These are phyloP conservation scores for Caenorhabditis uteleia DNA, from an alignment of 2,888 invertebrate species.

Conservation along the genomic window DNA sequence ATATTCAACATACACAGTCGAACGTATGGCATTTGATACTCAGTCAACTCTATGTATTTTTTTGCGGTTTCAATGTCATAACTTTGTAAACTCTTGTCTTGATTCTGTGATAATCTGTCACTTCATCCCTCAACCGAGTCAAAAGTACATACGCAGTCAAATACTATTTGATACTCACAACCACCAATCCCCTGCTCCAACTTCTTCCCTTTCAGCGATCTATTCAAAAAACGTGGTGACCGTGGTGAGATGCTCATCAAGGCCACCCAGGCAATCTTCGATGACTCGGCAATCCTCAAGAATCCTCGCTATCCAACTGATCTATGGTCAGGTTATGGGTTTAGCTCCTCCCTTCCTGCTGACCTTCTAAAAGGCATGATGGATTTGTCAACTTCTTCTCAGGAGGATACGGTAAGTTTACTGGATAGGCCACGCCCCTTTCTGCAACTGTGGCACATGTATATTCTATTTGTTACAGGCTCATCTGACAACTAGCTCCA, in stretches of 20 bases:
- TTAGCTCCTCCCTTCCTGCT: constrained; percentile 65
- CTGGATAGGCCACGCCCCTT: not conserved
- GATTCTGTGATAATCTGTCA: too few species aligned
- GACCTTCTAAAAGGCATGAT: constrained; percentile 57
- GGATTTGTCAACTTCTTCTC: constrained; percentile 22
- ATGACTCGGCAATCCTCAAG: constrained; percentile 19
- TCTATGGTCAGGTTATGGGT: constrained; percentile 63
- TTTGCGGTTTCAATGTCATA: too few species aligned
- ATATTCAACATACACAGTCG: too few species aligned
- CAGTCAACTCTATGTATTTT: too few species aligned
- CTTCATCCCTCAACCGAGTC: too few species aligned
- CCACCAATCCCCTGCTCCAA: not conserved
- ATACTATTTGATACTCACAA: not conserved
- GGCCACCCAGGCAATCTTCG: constrained; percentile 49
- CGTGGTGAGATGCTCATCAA: constrained; percentile 58
- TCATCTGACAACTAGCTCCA: too few species aligned
- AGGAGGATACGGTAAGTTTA: not conserved
- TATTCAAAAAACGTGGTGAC: constrained; percentile 45
- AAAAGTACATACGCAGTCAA: not conserved
- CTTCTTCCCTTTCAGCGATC: constrained; percentile 48
- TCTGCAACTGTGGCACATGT: too few species aligned
- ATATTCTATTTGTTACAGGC: too few species aligned
- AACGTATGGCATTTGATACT: too few species aligned
- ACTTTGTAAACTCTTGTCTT: too few species aligned
- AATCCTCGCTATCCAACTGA: constrained; percentile 57